phyloP scores from a whole-genome alignment of 2,113 vertebrate genomes.

The Pseudopodoces humilis region DNA sequence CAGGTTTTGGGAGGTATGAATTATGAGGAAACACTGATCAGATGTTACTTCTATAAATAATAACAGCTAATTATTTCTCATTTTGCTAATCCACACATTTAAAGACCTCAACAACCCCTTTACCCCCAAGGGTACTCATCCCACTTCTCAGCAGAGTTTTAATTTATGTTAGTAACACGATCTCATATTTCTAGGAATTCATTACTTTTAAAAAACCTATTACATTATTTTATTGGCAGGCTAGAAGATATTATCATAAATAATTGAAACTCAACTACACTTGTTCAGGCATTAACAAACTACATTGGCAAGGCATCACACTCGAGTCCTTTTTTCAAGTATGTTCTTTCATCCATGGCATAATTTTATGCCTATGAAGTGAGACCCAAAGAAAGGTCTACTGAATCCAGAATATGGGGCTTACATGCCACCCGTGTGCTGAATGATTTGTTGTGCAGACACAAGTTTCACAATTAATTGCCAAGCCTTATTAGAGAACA shows the following conservation, averaged over 20 bases:
- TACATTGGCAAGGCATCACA: background rate
- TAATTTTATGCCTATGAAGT: background rate
- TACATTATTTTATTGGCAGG: slow-evolving; percentile 31
- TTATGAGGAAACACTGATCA: slow-evolving; percentile 16
- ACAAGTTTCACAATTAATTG: background rate
- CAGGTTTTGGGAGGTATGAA: background rate
- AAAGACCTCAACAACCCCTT: slow-evolving; percentile 3
- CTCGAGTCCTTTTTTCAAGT: background rate
- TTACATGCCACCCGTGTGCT: background rate
- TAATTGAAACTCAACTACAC: slow-evolving; percentile 29
- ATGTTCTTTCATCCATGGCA: background rate
- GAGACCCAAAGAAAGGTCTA: background rate
- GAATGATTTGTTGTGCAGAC: background rate
- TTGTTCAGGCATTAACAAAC: slow-evolving; percentile 32
- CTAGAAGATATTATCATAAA: slow-evolving; percentile 45
- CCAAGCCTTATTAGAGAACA: background rate
- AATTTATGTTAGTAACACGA: slow-evolving; percentile 38
- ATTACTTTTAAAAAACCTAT: slow-evolving; percentile 20
- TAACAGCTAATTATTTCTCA: slow-evolving; percentile 52
- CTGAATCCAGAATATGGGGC: background rate
- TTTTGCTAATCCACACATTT: slow-evolving; percentile 46
- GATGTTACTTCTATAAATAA: slow-evolving; percentile 64
- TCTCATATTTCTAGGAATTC: slow-evolving; percentile 43
- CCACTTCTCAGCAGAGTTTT: slow-evolving; percentile 23
- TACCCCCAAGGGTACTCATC: slow-evolving; percentile 16